Evolutionary conservation across 2,113 vertebrate species (phyloP), one percentile per base, ranked within the genome.

Genomic region (Bubo scandiacus): DNA sequence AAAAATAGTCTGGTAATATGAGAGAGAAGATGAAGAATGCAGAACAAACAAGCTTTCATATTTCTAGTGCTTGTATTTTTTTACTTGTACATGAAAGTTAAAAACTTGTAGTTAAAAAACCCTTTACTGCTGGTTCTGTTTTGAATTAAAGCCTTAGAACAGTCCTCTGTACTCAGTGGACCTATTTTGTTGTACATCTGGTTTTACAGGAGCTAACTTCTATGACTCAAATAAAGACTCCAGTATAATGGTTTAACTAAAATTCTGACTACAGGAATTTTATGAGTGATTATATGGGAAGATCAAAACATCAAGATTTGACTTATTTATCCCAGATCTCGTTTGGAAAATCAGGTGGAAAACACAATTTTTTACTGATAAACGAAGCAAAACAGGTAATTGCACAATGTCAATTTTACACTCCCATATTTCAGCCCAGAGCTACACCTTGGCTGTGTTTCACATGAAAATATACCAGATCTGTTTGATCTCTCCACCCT

Each of bases 1-100:
- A 96, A 95, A 97, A 97, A 96, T 90, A 97, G 87, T 73, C 83
- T 91, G 59, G 87, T 91, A 91, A 90, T 82, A 70, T 77, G 78
- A 91, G 71, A 80, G 68, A 80, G 65, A 65, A 74, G 73, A 91
- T 65, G 40, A 92, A 95, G 88, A 92, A 91, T 73, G 65, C 51
- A 92, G 87, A 90, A 95, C 47, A 96, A 96, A 92, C 78, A 95
- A 91, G 78, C 58, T 78, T 97, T 90, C 79, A 55, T 80, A 87
- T 86, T 91, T 95, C 84, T 70, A 78, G 63, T 91, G 62, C 66
- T 92, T 90, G 11, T 54, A 70, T 80, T 78, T 92, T 89, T 90
- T 85, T 47, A 87, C 30, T 85, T 80, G 71, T 38, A 86, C 22
- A 73, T 32, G 42, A 63, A 94, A 90, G 58, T 80, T 52, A 47